A percentile compares a stretch with the other conserved stretches of the same genome.
Conservation (phyloP, 64 coral and sea anemone genomes). For the Astreopora myriophthalma region DNA sequence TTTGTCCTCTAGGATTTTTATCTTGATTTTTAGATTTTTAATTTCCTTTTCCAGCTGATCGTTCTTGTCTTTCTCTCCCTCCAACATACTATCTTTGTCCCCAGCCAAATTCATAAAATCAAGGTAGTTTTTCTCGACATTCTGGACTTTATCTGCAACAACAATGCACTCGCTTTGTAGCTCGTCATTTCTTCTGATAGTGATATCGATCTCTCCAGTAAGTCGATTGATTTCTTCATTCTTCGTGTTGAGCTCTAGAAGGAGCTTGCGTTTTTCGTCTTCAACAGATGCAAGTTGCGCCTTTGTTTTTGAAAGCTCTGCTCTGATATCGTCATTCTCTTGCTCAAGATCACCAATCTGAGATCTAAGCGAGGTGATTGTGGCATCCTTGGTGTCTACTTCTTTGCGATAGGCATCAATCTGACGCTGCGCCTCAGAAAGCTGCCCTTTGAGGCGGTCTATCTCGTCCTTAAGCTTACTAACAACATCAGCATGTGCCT, state of each 20-base stretch:
- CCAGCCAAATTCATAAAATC: constrained; percentile 72
- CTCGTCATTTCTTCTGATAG: constrained; percentile 74
- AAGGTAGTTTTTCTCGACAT: constrained; percentile 74
- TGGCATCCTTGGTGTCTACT: constrained; percentile 74
- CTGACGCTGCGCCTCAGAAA: constrained; percentile 76
- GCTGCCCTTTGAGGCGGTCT: constrained; percentile 70
- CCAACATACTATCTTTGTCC: constrained; percentile 63
- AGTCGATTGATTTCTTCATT: constrained; percentile 84
- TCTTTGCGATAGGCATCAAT: constrained; percentile 74
- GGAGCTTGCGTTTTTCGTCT: constrained; percentile 74
- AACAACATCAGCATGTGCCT: constrained; percentile 73
- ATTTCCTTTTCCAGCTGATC: constrained; percentile 70
- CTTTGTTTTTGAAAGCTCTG: constrained; percentile 78
- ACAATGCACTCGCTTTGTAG: constrained; percentile 81
- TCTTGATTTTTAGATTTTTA: constrained; percentile 54
- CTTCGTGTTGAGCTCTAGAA: constrained; percentile 62
- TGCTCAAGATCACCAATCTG: constrained; percentile 71
- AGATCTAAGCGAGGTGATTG: constrained; percentile 69
- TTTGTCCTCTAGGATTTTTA: constrained; percentile 69
- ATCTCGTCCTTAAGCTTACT: constrained; percentile 85
- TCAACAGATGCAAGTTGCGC: constrained; percentile 66
- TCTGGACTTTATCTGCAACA: constrained; percentile 72
- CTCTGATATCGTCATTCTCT: constrained; percentile 80
- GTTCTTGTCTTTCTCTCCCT: constrained; percentile 76
- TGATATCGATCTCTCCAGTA: constrained; percentile 71